Percentiles rank a stretch among this genome's conserved stretches.
These are phyloP conservation scores for Dione vanillae DNA, from an alignment of 2,888 invertebrate species.

Conservation along the genomic window DNA sequence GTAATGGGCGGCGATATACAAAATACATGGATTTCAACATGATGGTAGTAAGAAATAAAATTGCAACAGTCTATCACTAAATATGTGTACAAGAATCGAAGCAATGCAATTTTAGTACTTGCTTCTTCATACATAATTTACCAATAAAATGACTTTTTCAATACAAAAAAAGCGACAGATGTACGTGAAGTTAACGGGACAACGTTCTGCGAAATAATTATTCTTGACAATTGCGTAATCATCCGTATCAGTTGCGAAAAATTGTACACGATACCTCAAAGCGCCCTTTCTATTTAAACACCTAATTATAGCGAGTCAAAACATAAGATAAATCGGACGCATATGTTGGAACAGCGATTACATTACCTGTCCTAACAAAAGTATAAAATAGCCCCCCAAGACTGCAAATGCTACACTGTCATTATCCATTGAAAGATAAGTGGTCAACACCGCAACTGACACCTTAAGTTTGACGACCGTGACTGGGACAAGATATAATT, in stretches of 20 bases:
- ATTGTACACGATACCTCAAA: slow-evolving; percentile 10
- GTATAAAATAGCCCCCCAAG: slow-evolving; percentile 61
- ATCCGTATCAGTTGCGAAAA: slow-evolving; percentile 16
- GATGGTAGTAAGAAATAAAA: slow-evolving; percentile 20
- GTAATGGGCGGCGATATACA: slow-evolving; percentile 41
- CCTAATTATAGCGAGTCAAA: slow-evolving; percentile 41
- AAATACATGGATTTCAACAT: slow-evolving; percentile 33
- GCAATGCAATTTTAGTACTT: background rate
- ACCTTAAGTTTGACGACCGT: slow-evolving; percentile 69
- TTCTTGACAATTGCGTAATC: slow-evolving; percentile 17
- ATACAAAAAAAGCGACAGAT: slow-evolving; percentile 17
- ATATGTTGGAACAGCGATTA: slow-evolving; percentile 52
- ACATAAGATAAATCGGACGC: slow-evolving; percentile 43
- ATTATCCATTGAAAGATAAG: slow-evolving; percentile 65
- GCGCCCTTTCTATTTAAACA: slow-evolving; percentile 33
- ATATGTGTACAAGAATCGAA: background rate
- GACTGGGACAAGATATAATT: slow-evolving; percentile 71
- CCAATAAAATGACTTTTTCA: background rate
- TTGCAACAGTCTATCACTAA: slow-evolving; percentile 2
- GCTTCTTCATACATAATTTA: background rate
- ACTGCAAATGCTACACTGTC: slow-evolving; percentile 54
- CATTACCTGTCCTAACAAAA: slow-evolving; percentile 59
- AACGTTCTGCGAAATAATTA: slow-evolving; percentile 17
- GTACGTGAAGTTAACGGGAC: slow-evolving; percentile 15
- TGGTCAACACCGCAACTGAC: slow-evolving; percentile 80